Percentiles rank a stretch among this genome's conserved stretches.
Evolutionary conservation across 2,888 invertebrate genomes (phyloP).

Genomic region (Alcis repandata): DNA sequence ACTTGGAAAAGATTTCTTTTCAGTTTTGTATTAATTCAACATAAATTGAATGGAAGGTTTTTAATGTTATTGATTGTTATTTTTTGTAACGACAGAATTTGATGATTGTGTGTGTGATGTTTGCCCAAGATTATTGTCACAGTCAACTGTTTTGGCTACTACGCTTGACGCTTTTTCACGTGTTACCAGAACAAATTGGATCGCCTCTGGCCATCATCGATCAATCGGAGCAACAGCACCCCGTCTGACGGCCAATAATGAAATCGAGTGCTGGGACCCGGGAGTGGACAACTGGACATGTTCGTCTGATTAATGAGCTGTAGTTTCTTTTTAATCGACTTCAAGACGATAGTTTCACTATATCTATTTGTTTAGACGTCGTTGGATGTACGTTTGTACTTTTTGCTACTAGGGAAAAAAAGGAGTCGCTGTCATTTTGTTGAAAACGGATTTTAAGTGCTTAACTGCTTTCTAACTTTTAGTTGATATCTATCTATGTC

Average conservation of each 20-base stretch:
- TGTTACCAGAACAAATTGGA: conserved; percentile 35
- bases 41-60: neutral
- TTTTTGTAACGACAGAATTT: too few relatives aligned
- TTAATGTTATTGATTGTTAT: too few relatives aligned
- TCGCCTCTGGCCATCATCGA: conserved; percentile 23
- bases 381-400: too few relatives aligned
- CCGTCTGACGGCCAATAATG: conserved; percentile 25
- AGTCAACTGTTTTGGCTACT: neutral
- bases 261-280: conserved; percentile 14
- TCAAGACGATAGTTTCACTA: neutral
- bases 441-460: too few relatives aligned
- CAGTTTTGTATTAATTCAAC: conserved; percentile 10
- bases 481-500: too few relatives aligned
- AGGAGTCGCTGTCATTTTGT: too few relatives aligned
- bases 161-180: conserved; percentile 28
- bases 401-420: too few relatives aligned
- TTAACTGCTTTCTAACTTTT: too few relatives aligned
- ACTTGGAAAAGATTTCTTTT: conserved; percentile 8
- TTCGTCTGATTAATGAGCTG: conserved; percentile 16
- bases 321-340: conserved; percentile 10
- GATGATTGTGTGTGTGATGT: too few relatives aligned
- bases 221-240: conserved; percentile 11
- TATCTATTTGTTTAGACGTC: neutral
- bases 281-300: conserved; percentile 21
- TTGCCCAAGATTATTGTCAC: too few relatives aligned